Evolutionary conservation across 2,797 vertebrate species (phyloP), one percentile per base, ranked within the genome.

Genomic region (Cetoscarus ocellatus): DNA sequence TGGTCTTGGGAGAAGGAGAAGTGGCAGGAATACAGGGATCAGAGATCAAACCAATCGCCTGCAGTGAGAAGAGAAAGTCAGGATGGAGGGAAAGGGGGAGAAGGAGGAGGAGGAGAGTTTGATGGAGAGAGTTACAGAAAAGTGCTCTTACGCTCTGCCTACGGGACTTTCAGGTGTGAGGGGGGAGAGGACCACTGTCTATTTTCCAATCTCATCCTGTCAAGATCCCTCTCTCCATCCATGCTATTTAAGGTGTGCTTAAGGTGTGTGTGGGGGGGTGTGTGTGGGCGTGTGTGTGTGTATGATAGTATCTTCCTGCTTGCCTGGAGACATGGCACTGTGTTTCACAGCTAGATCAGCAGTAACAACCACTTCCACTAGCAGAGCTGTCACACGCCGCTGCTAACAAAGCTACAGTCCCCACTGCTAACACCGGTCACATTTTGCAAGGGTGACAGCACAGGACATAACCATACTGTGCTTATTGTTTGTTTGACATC

Each of bases 311-410:
- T 90, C 86, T 82, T 89, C 80, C 73, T 83, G 80, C 77, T 89
- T 84, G 88, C 88, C 87, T 82, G 80, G 77, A 87, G 89, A 90
- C 77, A 90, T 85, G 79, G 85, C 85, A 75, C 85, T 81, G 89
- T 82, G 85, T 86, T 87, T 90, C 90, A 90, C 89, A 90, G 86
- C 87, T 68, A 87, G 83, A 91, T 90, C 84, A 88, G 80, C 83
- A 72, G 75, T 91, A 90, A 91, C 87, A 91, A 88, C 88, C 84
- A 82, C 77, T 90, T 88, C 86, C 82, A 86, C 89, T 74, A 83
- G 63, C 85, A 74, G 80, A 88, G 82, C 85, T 91, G 89, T 91
- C 91, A 90, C 89, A 86, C 48, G 73, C 82, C 6, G 64, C 68
- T 45, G 79, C 88, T 91, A 91, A 92, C 90, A 90, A 91, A 85